Conservation (phyloP, 2,113 vertebrate species). For the Gadus chalcogrammus region DNA sequence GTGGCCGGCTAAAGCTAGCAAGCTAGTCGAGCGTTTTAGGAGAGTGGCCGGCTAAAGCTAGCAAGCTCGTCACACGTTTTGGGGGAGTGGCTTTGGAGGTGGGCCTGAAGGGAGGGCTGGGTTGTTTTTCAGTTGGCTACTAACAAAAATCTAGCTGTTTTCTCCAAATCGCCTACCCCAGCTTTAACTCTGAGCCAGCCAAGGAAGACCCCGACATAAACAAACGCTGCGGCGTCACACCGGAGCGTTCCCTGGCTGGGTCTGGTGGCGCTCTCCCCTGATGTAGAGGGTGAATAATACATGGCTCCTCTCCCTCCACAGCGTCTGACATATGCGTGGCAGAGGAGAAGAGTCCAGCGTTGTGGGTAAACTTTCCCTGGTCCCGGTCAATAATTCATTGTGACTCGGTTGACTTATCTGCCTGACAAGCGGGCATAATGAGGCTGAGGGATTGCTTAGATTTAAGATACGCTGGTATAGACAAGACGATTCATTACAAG, state of each 20-base stretch:
- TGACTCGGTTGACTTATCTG: conserved; percentile 43
- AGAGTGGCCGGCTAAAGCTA: too few species aligned
- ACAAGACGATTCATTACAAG: too few species aligned
- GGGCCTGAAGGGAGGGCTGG: too few species aligned
- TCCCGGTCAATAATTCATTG: conserved; percentile 65
- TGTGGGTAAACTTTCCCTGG: conserved; percentile 59
- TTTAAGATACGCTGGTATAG: background rate
- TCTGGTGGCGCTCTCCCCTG: conserved; percentile 19
- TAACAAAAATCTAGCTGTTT: too few species aligned
- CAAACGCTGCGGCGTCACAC: too few species aligned
- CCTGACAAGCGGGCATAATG: background rate
- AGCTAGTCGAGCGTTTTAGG: too few species aligned
- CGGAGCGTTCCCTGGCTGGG: background rate
- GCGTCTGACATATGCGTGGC: conserved; percentile 2
- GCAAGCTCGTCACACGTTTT: too few species aligned
- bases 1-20: too few species aligned
- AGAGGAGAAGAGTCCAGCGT: conserved; percentile 34
- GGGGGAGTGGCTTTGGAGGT: too few species aligned
- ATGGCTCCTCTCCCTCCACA: conserved; percentile 32
- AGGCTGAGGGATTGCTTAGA: background rate
- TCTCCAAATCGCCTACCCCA: background rate
- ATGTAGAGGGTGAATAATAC: conserved; percentile 47
- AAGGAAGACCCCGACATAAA: too few species aligned
- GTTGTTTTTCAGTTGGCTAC: too few species aligned
- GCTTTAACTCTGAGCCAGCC: background rate